phyloP scores from a whole-genome alignment of 2,888 invertebrate species.

The Strigamia maritima region DNA sequence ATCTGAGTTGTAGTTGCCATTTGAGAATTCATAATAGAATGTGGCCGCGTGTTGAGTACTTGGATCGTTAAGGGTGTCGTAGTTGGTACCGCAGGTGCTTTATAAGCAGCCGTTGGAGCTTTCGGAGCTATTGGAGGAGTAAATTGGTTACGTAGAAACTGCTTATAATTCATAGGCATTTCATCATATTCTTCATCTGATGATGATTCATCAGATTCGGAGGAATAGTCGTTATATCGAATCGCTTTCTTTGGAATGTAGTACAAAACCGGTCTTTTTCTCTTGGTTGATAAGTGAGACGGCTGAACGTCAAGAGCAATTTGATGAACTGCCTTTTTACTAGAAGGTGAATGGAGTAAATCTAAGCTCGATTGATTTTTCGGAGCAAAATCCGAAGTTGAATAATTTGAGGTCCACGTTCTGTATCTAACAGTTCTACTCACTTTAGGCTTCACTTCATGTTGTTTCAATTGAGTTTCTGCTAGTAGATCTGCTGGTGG shows the following conservation, averaged over 20 bases:
- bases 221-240: background rate
- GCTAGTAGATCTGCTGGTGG: background rate
- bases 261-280: background rate
- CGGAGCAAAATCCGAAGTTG: background rate
- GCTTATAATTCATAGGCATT: background rate
- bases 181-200: background rate
- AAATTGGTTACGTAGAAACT: background rate
- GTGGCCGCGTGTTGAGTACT: background rate
- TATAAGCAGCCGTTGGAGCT: background rate
- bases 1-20: background rate
- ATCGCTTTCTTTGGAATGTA: background rate
- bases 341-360: background rate
- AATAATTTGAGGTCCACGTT: background rate
- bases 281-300: background rate
- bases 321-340: background rate
- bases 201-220: background rate
- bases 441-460: background rate
- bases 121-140: background rate
- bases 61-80: background rate
- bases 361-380: background rate
- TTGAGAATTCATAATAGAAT: background rate
- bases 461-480: background rate
- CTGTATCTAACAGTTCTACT: background rate
- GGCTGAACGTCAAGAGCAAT: background rate
- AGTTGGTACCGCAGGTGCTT: background rate